These are phyloP conservation scores for Drosophila mimica DNA, from an alignment of 2,888 invertebrate species.

Conservation along the genomic window DNA sequence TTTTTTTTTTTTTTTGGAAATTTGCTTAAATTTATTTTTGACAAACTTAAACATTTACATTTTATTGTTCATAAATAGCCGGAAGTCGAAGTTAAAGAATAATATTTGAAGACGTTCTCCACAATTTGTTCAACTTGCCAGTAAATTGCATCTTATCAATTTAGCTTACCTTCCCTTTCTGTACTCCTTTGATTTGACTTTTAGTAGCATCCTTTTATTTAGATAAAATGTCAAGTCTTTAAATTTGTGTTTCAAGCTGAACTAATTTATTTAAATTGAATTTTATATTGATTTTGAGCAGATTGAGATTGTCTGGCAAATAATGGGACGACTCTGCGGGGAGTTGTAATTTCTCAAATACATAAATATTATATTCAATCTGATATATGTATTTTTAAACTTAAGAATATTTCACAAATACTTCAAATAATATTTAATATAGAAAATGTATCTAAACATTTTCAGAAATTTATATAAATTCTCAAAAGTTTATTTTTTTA, in stretches of 20 bases:
- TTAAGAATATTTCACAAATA: neutral
- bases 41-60: neutral
- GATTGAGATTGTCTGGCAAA: neutral
- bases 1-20: neutral
- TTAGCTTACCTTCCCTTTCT: neutral
- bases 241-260: neutral
- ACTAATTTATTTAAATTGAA: neutral
- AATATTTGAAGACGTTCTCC: neutral
- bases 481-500: neutral
- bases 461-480: neutral
- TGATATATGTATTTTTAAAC: neutral
- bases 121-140: neutral
- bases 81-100: neutral
- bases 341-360: neutral
- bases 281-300: neutral
- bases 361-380: neutral
- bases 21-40: neutral
- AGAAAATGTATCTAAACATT: neutral
- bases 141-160: neutral
- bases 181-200: neutral
- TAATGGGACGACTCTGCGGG: neutral
- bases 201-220: neutral
- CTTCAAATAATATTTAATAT: neutral
- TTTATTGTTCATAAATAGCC: neutral
- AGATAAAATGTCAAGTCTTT: neutral